Percentiles rank a stretch among this genome's conserved stretches.
Evolutionary conservation across 2,888 invertebrate species (phyloP).

Genomic region (Notodonta ziczac): DNA sequence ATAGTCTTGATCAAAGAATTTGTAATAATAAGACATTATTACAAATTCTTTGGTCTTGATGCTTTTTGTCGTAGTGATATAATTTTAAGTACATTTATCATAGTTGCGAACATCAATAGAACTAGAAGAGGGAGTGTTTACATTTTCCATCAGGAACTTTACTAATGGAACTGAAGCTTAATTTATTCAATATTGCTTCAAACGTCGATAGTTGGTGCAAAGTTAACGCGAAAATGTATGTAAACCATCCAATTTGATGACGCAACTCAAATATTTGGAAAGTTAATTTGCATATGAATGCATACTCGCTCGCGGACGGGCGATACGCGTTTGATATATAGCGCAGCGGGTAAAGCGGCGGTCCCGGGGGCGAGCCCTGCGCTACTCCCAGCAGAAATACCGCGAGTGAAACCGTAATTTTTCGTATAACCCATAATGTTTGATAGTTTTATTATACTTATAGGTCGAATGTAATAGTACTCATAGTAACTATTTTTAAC

Average conservation of each 20-base stretch:
- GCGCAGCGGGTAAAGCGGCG: slow-evolving; percentile 17
- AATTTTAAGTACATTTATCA: background rate
- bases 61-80: no score
- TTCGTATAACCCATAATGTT: slow-evolving; percentile 1
- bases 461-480: background rate
- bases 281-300: slow-evolving; percentile 19
- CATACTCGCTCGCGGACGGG: background rate
- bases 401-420: background rate
- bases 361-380: slow-evolving; percentile 19
- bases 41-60: no score
- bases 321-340: slow-evolving; percentile 20
- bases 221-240: slow-evolving; percentile 39
- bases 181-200: slow-evolving; percentile 24
- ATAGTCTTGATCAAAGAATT: no score
- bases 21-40: no score
- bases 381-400: slow-evolving; percentile 13
- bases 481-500: background rate
- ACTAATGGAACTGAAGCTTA: slow-evolving; percentile 6
- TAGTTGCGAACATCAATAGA: background rate
- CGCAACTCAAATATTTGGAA: slow-evolving; percentile 38
- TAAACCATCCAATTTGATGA: slow-evolving; percentile 34
- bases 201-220: slow-evolving; percentile 19
- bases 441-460: slow-evolving; percentile 2
- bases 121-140: slow-evolving; percentile 7
- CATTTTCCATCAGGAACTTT: slow-evolving; percentile 4